A percentile compares a stretch with the other conserved stretches of the same genome.
These are phyloP conservation scores for Nineta flava DNA, from an alignment of 2,888 invertebrate species.

Conservation along the genomic window DNA sequence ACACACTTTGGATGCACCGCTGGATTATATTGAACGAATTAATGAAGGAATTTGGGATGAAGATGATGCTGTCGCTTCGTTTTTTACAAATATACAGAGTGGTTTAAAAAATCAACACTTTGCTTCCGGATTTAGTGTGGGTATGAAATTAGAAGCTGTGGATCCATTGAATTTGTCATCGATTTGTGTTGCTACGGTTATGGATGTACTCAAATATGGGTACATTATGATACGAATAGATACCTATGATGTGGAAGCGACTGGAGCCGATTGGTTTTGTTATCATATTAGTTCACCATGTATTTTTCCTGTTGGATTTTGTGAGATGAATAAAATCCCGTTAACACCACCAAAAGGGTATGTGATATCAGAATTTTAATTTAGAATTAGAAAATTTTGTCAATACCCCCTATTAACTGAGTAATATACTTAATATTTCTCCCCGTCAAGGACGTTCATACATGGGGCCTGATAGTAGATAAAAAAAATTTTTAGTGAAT, in stretches of 20 bases:
- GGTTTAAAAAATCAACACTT: constrained; percentile 12
- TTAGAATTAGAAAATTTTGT: no score
- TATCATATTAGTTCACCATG: constrained; percentile 89
- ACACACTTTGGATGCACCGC: constrained; percentile 74
- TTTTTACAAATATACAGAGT: constrained; percentile 43
- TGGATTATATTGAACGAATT: constrained; percentile 58
- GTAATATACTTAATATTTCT: no score
- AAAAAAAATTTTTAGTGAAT: no score
- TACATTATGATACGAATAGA: constrained; percentile 96
- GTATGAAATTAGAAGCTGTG: constrained; percentile 94
- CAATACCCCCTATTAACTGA: no score
- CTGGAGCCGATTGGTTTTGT: constrained; percentile 89
- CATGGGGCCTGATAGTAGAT: no score
- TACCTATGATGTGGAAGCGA: constrained; percentile 46
- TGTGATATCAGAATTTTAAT: no score
- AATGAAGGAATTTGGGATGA: constrained; percentile 52
- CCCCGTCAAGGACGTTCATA: no score
- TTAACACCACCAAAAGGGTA: constrained; percentile 72
- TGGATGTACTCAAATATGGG: constrained; percentile 80
- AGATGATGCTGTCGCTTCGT: constrained; percentile 65
- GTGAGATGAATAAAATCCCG: constrained; percentile 62
- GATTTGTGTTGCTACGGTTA: constrained; percentile 90
- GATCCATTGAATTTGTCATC: constrained; percentile 91
- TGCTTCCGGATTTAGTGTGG: constrained; percentile 47
- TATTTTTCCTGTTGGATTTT: constrained; percentile 92